phyloP scores from a whole-genome alignment of 2,113 vertebrate species.

The Mixornis gularis region DNA sequence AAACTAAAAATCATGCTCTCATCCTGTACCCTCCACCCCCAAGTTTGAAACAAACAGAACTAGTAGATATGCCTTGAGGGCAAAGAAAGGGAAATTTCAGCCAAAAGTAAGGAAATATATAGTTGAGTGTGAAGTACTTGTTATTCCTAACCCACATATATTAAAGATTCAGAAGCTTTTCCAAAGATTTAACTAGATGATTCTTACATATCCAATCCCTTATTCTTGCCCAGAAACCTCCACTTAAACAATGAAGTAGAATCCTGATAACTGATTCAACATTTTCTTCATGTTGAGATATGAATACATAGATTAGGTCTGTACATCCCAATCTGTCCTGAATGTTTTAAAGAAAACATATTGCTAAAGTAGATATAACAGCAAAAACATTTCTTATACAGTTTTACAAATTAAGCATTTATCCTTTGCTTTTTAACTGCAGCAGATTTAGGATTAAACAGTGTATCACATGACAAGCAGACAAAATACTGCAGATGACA shows the following conservation, averaged over 20 bases:
- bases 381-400: neutral
- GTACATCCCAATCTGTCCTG: neutral
- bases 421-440: neutral
- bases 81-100: neutral
- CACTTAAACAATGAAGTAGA: neutral
- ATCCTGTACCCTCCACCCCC: neutral
- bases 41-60: neutral
- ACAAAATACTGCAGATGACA: neutral
- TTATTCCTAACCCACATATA: neutral
- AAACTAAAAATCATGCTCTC: neutral
- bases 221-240: neutral
- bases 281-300: neutral
- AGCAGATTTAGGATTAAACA: neutral
- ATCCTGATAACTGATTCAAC: neutral
- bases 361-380: neutral
- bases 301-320: neutral
- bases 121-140: neutral
- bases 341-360: neutral
- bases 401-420: neutral
- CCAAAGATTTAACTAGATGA: neutral
- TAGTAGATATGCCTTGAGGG: neutral
- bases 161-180: neutral
- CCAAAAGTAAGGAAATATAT: neutral
- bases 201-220: neutral
- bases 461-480: neutral